Conservation (phyloP, 1,140 invertebrate genomes). For the Amyelois transitella region DNA sequence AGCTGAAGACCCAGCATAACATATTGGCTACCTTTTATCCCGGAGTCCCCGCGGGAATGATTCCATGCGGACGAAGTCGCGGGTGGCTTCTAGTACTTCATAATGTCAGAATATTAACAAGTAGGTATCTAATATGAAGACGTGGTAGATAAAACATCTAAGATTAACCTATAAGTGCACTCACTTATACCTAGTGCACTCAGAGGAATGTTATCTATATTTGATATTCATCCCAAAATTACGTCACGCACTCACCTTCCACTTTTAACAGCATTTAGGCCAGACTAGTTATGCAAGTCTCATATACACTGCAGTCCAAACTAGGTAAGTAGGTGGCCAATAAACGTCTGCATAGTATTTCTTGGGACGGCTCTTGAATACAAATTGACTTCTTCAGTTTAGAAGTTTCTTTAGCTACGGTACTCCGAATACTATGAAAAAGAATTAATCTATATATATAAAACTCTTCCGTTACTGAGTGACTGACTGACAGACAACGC, state of each 20-base stretch:
- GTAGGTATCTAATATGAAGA: too few species aligned
- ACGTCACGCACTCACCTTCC: not conserved
- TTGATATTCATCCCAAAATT: not conserved
- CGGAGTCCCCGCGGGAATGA: too few species aligned
- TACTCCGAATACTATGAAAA: not conserved
- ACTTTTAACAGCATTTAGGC: not conserved
- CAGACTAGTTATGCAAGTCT: not conserved
- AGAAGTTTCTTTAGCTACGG: not conserved
- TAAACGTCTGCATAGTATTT: not conserved
- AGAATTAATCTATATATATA: not conserved
- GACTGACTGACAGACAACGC: too few species aligned
- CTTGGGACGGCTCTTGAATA: not conserved
- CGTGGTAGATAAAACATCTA: too few species aligned
- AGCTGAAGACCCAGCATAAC: too few species aligned
- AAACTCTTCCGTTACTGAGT: too few species aligned
- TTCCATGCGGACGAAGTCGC: too few species aligned
- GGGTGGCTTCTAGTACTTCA: too few species aligned
- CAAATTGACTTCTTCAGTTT: not conserved
- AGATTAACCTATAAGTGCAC: too few species aligned
- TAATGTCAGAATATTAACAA: too few species aligned
- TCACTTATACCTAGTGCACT: not conserved
- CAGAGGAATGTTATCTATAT: not conserved
- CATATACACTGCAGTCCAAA: not conserved
- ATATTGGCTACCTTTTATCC: too few species aligned
- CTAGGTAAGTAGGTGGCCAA: not conserved